These are phyloP conservation scores for Sphaerophoria rueppellii DNA, from an alignment of 2,888 invertebrate genomes.

Conservation along the genomic window DNA sequence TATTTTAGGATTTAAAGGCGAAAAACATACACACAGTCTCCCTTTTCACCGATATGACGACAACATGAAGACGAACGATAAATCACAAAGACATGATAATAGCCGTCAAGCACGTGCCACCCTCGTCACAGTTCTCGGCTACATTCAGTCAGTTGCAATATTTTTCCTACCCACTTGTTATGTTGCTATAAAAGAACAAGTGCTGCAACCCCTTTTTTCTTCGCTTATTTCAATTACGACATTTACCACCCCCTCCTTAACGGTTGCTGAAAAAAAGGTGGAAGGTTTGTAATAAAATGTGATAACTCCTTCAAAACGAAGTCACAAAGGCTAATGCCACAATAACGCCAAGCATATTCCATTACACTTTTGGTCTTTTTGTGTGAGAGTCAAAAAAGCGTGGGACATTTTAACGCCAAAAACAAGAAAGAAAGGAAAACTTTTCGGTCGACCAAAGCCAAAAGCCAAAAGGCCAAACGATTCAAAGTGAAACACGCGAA, in stretches of 20 bases:
- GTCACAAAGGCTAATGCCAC: conserved; percentile 69
- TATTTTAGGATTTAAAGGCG: conserved; percentile 12
- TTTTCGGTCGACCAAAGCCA: neutral
- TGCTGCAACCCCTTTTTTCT: conserved; percentile 70
- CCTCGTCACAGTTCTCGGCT: conserved; percentile 74
- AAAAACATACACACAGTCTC: conserved; percentile 56
- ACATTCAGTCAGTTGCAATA: conserved; percentile 58
- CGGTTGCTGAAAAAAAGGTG: conserved; percentile 5
- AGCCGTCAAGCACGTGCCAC: conserved; percentile 76
- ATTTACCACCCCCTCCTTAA: conserved; percentile 62
- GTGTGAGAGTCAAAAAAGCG: conserved; percentile 42
- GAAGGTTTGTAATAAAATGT: conserved; percentile 30
- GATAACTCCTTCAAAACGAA: conserved; percentile 65
- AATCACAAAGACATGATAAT: conserved; percentile 76
- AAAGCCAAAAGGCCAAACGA: conserved; percentile 59
- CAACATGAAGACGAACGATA: conserved; percentile 65
- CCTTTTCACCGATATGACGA: conserved; percentile 9
- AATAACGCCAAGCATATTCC: conserved; percentile 58
- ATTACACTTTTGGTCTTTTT: conserved; percentile 44
- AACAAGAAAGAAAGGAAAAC: neutral
- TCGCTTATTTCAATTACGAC: conserved; percentile 66
- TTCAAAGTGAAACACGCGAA: conserved; percentile 65
- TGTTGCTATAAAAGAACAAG: conserved; percentile 67
- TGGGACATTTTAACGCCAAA: conserved; percentile 51
- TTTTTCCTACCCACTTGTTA: conserved; percentile 15